Conservation (phyloP, 2,113 vertebrate species). For the Scomber colias region DNA sequence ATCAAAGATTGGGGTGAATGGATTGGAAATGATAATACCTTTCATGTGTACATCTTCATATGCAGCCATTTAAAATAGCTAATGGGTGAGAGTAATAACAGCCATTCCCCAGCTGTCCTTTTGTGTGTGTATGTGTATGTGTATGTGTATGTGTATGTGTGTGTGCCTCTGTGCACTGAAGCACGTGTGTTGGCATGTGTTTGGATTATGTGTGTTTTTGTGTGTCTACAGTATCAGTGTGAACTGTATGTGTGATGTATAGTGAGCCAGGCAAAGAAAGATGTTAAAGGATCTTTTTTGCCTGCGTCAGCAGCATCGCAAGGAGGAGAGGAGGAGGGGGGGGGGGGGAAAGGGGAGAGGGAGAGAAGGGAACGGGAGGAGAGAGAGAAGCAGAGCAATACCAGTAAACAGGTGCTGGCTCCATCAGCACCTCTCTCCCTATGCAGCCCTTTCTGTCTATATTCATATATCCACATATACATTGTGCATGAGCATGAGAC, state of each 20-base stretch:
- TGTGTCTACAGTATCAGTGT: conserved; percentile 54
- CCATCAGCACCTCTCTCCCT: conserved; percentile 55
- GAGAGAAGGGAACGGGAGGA: conserved; percentile 4
- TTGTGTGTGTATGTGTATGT: conserved; percentile 1
- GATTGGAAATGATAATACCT: neutral
- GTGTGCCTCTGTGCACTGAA: neutral
- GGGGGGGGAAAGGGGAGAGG: neutral
- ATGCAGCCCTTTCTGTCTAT: conserved; percentile 43
- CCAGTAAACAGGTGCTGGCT: conserved; percentile 78
- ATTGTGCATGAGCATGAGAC: conserved; percentile 14
- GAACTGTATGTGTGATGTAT: conserved; percentile 70
- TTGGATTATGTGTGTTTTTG: conserved; percentile 21
- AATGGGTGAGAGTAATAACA: neutral
- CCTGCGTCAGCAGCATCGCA: conserved; percentile 84
- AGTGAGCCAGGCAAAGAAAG: conserved; percentile 72
- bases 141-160: conserved; percentile 1
- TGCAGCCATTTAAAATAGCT: neutral
- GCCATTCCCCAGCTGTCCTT: conserved; percentile 4
- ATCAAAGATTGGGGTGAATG: neutral
- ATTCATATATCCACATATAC: conserved; percentile 40
- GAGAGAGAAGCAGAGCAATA: conserved; percentile 57
- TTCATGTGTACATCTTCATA: conserved; percentile 2
- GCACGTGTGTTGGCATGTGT: conserved; percentile 34
- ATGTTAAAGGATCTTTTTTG: conserved; percentile 81
- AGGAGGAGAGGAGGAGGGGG: conserved; percentile 48